phyloP scores from a whole-genome alignment of 2,113 vertebrate species.

The Drymodes brunneopygia region DNA sequence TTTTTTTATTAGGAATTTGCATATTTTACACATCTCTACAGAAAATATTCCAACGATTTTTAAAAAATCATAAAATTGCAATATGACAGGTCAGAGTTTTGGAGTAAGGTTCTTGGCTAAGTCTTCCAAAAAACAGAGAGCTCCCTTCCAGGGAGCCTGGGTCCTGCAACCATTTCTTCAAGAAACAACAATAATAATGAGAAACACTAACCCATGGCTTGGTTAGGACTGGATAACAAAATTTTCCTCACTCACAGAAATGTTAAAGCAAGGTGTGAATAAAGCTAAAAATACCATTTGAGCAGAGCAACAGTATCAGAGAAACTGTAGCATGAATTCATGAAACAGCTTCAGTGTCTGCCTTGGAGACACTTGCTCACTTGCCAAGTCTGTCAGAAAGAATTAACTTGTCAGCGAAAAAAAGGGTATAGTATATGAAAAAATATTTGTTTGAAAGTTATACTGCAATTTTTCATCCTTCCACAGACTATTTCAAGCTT shows the following conservation, averaged over 20 bases:
- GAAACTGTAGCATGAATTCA: constrained; percentile 12
- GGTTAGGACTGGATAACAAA: not conserved
- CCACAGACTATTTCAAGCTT: constrained; percentile 26
- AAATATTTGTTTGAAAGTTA: constrained; percentile 46
- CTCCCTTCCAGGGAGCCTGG: not conserved
- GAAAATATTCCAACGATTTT: not conserved
- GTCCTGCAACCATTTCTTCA: not conserved
- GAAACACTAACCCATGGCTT: not conserved
- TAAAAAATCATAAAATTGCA: not conserved
- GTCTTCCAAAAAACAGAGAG: not conserved
- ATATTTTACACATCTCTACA: not conserved
- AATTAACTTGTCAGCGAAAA: constrained; percentile 45
- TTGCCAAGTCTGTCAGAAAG: constrained; percentile 52
- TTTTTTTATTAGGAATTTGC: not conserved
- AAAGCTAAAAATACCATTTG: constrained; percentile 18
- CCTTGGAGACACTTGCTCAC: constrained; percentile 40
- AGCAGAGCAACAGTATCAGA: constrained; percentile 24
- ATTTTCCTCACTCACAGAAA: not conserved
- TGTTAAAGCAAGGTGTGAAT: constrained; percentile 12
- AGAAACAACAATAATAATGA: not conserved
- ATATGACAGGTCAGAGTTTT: accelerated
- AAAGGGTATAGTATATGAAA: constrained; percentile 3
- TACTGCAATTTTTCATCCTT: not conserved
- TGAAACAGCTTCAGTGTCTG: constrained; percentile 11
- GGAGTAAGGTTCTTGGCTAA: not conserved